Conservation (phyloP, 2,888 invertebrate species). For the Conops quadrifasciatus region DNA sequence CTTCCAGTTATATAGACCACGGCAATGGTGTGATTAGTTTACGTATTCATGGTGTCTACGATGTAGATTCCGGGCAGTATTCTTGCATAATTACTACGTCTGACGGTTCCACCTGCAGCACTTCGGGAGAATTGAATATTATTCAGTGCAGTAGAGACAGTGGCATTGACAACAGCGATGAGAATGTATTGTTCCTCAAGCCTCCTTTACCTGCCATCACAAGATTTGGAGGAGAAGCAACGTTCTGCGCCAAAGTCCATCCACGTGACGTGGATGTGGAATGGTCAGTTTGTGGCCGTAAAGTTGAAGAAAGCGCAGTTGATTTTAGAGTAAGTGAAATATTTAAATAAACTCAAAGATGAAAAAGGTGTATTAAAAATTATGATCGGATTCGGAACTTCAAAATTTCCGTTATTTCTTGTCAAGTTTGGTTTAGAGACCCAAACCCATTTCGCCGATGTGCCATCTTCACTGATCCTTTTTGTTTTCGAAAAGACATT, state of each 20-base stretch:
- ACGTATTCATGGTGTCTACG: conserved; percentile 70
- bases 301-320: conserved; percentile 27
- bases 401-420: no score
- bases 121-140: conserved; percentile 60
- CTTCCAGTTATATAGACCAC: conserved; percentile 66
- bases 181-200: conserved; percentile 67
- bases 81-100: conserved; percentile 73
- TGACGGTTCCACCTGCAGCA: conserved; percentile 69
- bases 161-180: conserved; percentile 59
- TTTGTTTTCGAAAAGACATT: no score
- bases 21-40: conserved; percentile 70
- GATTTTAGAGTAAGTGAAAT: no score
- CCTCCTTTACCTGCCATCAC: conserved; percentile 68
- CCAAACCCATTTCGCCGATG: no score
- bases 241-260: conserved; percentile 69
- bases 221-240: conserved; percentile 66
- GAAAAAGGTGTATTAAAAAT: no score
- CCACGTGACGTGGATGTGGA: conserved; percentile 61
- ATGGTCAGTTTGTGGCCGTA: conserved; percentile 66
- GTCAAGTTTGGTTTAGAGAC: no score
- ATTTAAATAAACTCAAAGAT: no score
- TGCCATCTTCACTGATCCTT: no score
- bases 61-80: conserved; percentile 74
- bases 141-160: conserved; percentile 43
- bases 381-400: no score